phyloP scores from a whole-genome alignment of 2,113 vertebrate species.

The Tinamus guttatus region DNA sequence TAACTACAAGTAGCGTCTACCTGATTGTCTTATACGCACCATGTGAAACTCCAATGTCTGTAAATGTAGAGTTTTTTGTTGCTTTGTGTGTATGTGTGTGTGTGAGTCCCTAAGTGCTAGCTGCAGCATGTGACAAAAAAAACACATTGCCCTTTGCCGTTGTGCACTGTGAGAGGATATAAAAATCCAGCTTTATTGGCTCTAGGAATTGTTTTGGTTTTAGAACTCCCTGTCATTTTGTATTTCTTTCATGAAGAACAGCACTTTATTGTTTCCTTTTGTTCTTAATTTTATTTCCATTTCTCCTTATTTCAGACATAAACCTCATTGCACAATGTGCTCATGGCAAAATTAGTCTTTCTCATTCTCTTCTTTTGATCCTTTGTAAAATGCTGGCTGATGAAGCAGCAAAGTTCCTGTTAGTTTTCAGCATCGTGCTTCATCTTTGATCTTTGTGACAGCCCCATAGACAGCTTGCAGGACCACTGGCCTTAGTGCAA shows the following conservation, averaged over 20 bases:
- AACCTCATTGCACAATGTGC: not conserved
- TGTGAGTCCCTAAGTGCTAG: not conserved
- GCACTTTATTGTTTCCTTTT: not conserved
- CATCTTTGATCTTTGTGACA: not conserved
- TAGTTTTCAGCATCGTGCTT: not conserved
- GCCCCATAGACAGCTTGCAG: not conserved
- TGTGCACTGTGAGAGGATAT: not conserved
- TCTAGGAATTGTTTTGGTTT: not conserved
- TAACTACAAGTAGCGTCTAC: not conserved
- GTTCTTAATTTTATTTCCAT: not conserved
- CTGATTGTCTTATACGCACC: not conserved
- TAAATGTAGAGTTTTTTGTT: not conserved
- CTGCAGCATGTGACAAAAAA: not conserved
- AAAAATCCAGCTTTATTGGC: not conserved
- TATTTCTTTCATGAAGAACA: not conserved
- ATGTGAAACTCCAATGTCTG: no score
- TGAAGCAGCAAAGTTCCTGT: not conserved
- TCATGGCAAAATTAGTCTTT: not conserved
- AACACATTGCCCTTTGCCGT: not conserved
- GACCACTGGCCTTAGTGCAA: fast-evolving
- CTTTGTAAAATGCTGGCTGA: not conserved
- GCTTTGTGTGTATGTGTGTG: no score
- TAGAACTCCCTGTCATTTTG: not conserved
- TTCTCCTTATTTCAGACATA: not conserved
- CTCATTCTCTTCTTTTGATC: not conserved